Evolutionary conservation across 2,113 vertebrate genomes (phyloP).

Genomic region (Aptenodytes patagonicus): DNA sequence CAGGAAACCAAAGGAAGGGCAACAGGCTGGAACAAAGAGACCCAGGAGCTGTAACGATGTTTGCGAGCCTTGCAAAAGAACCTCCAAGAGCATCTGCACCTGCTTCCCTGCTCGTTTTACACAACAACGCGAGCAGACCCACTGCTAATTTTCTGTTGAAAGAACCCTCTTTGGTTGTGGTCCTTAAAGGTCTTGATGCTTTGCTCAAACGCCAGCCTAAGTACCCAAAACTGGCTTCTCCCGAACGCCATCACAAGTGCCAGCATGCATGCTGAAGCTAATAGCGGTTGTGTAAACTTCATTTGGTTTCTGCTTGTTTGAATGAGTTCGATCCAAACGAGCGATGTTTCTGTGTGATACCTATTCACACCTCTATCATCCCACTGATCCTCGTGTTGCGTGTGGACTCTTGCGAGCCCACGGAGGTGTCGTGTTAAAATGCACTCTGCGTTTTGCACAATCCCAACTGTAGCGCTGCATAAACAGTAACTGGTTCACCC

Average conservation of each 20-base stretch:
- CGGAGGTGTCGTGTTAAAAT: background rate
- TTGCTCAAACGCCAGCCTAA: background rate
- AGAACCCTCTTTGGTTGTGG: background rate
- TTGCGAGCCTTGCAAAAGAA: background rate
- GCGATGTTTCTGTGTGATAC: background rate
- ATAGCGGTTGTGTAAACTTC: background rate
- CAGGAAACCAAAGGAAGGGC: constrained; percentile 42
- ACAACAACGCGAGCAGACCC: background rate
- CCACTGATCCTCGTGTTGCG: accelerated
- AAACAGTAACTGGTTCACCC: background rate
- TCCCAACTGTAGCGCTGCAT: background rate
- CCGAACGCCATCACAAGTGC: background rate
- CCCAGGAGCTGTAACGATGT: background rate
- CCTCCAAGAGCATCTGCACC: constrained; percentile 39
- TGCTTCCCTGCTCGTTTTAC: constrained; percentile 67
- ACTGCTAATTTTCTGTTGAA: constrained; percentile 38
- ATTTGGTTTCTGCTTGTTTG: background rate
- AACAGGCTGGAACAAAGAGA: constrained; percentile 30
- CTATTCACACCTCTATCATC: background rate
- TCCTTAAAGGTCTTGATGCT: background rate
- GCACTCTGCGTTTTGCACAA: background rate
- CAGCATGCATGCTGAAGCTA: background rate
- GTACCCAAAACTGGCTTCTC: background rate
- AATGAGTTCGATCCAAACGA: background rate
- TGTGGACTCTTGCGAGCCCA: background rate